Base-by-base conservation (phyloP, 2,888 invertebrate species). In the Ariolimax columbianus region DNA sequence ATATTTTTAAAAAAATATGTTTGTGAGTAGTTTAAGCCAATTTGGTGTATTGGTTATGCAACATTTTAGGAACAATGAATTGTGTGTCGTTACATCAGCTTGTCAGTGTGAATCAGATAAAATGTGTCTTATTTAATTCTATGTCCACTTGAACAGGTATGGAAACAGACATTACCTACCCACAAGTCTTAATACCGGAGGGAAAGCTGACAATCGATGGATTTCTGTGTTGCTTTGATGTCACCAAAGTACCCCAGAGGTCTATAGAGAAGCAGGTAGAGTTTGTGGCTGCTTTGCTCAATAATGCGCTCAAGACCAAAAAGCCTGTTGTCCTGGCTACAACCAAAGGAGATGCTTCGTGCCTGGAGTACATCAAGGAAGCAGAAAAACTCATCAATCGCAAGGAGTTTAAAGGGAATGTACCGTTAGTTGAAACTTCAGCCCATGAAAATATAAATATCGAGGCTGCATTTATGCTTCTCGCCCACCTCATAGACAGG, bases 371-470 rank as follows among this genome's bases (percentile, higher is more conserved):
- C 75, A 86, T 91, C 19, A 90, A 91, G 82, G 98, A 98, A 94
- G 98, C 97, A 0, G 98, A 98, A 92, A 96, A 97, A 91, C 95
- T 99, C 88, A 96, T 98, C 51, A 96, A 96, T 92, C 96, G 98
- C 82, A 98, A 98, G 94, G 98, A 99, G 94, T 98, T 97, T 94
- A 97, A 97, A 93, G 91, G 89, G 51, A 89, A 87, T 91, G 97
- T 99, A 90, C 97, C 97, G 4, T 95, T 99, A 72, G 96, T 99
- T 83, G 99, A 99, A 95, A 97, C 98, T 0, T 99, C 98, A 14
- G 97, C 99, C 30, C 98, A 98, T 93, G 97, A 98, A 92, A 98
- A 98, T 92, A 98, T 99, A 88, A 99, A 99, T 93, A 97, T 98
- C 66, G 98, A 99, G 93, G 95, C 97, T 91, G 97, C 98, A 43